phyloP scores from a whole-genome alignment of 2,888 invertebrate genomes.

The Nysson spinosus region DNA sequence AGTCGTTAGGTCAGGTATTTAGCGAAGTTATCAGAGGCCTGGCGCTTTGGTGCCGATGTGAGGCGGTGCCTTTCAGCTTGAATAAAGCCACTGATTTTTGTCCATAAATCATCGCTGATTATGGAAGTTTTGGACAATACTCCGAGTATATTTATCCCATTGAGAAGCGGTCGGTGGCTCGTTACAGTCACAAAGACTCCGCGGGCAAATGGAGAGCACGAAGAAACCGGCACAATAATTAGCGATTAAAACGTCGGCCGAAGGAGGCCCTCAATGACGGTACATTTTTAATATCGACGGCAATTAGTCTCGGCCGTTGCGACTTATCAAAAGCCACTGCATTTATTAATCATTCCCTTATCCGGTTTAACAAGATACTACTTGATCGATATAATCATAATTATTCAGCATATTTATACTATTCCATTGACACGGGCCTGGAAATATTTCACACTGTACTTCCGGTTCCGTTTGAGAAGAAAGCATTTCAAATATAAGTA shows the following conservation, averaged over 20 bases:
- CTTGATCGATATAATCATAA: too few species aligned
- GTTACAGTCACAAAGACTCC: conserved; percentile 54
- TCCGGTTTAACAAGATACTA: background rate
- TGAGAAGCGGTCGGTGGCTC: conserved; percentile 52
- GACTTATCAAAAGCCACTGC: conserved; percentile 6
- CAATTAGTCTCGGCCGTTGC: conserved; percentile 11
- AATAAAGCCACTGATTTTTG: conserved; percentile 66
- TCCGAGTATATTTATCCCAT: conserved; percentile 65
- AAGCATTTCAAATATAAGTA: too few species aligned
- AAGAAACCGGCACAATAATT: conserved; percentile 56
- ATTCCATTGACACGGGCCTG: too few species aligned
- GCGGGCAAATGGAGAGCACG: conserved; percentile 32
- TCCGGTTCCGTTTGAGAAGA: too few species aligned
- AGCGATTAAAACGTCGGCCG: conserved; percentile 52
- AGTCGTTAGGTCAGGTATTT: conserved; percentile 66
- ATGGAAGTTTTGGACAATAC: conserved; percentile 66
- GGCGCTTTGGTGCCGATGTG: conserved; percentile 46
- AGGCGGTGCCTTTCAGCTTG: conserved; percentile 46
- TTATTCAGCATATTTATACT: too few species aligned
- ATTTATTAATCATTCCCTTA: conserved; percentile 4
- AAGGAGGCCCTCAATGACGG: conserved; percentile 18
- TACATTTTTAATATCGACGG: conserved; percentile 22
- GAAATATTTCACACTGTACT: too few species aligned
- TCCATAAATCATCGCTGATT: conserved; percentile 69
- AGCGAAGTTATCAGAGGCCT: conserved; percentile 57